Evolutionary conservation across 2,888 invertebrate genomes (phyloP), one percentile per base, ranked within the genome.

Genomic region (Brachylomia viminalis): DNA sequence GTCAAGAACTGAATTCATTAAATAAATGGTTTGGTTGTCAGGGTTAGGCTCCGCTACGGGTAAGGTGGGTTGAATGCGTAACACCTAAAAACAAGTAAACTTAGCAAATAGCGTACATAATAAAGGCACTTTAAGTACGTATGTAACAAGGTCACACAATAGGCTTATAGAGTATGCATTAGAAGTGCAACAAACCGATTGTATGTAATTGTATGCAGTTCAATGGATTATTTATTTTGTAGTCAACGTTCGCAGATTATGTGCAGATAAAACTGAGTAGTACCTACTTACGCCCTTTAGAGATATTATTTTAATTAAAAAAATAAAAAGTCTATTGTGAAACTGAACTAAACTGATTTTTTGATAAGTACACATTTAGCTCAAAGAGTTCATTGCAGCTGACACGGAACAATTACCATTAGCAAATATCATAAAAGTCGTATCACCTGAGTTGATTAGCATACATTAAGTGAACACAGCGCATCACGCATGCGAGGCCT

Each of bases 401-500:
- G 42, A 64, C 47, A 73, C 61, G 54, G 38, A 59, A 84, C 62
- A 69, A 64, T 71, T 45, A 58, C 45, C 30, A 59, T 66, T 56
- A 62, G 69, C 77, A 78, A 77, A 76, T 70, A 78, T 85, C 70
- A 75, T 74, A 75, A 82, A 85, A 85, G 76, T 87, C 74, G 79
- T 67, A 76, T 84, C 65, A 66, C 58, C 76, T 77, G 79, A 56
- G 65, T 56, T 79, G 78, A 87, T 92, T 92, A 91, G 81, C 90
- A 90, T 88, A 74, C 42, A 75, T 80, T 72, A 84, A 84, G 86
- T 88, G 79, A 92, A 91, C 91, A 85, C 84, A 81, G 69, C 83
- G 52, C 82, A 92, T 93, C 92, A 92, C 87, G 94, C 90, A 93
- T 92, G 90, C 92, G 79, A 74, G 33, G 72, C 85, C 75, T 84